Evolutionary conservation across 2,113 vertebrate species (phyloP).

Genomic region (Rhinolophus sinicus): DNA sequence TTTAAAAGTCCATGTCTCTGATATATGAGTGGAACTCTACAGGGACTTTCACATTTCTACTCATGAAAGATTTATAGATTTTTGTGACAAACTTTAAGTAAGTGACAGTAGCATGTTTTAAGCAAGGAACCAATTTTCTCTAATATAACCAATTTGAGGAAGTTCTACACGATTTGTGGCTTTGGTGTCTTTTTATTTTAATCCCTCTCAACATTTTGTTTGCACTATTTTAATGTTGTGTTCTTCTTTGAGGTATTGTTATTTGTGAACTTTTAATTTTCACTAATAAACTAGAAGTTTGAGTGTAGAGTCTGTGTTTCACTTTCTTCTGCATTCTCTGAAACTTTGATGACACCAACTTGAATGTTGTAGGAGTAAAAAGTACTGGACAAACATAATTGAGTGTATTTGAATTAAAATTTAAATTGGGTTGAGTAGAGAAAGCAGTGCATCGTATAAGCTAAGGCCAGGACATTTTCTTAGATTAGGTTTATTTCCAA

Average conservation of each 20-base stretch:
- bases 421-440: background rate
- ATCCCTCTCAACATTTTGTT: background rate
- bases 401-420: background rate
- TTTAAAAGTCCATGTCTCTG: background rate
- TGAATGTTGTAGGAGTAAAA: background rate
- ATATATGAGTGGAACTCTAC: background rate
- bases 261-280: background rate
- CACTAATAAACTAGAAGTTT: background rate
- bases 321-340: background rate
- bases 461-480: background rate
- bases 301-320: background rate
- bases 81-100: background rate
- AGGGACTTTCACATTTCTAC: background rate
- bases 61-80: background rate
- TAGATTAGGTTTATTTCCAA: background rate
- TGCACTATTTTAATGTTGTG: background rate
- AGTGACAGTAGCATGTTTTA: background rate
- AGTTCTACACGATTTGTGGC: rapidly evolving
- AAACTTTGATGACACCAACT: background rate
- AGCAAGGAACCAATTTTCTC: background rate
- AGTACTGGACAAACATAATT: background rate
- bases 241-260: background rate
- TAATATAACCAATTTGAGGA: background rate
- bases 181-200: background rate
- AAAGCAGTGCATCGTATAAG: background rate